phyloP scores from a whole-genome alignment of 2,113 vertebrate genomes.

The Neoarius graeffei region DNA sequence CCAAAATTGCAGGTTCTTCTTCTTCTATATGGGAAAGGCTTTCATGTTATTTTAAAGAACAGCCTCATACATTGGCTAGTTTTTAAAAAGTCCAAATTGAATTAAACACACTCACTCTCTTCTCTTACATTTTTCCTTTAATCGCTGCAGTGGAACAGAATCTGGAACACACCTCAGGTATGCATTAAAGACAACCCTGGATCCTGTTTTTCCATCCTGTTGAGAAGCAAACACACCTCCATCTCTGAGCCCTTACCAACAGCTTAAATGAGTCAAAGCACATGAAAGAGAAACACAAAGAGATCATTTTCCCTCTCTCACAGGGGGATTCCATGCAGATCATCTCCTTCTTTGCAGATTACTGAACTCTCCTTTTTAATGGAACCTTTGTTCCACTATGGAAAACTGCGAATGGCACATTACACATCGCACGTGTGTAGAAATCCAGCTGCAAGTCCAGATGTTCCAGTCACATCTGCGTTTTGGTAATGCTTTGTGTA shows the following conservation, averaged over 20 bases:
- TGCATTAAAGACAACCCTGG: neutral
- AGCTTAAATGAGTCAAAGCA: slow-evolving; percentile 29
- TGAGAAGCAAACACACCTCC: neutral
- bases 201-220: neutral
- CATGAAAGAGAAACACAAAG: slow-evolving; percentile 14
- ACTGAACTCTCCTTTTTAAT: neutral
- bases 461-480: slow-evolving; percentile 26
- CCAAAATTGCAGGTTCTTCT: too few relatives aligned
- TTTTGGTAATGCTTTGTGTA: neutral
- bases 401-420: neutral
- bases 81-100: too few relatives aligned
- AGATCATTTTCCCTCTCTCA: neutral
- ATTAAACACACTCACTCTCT: too few relatives aligned
- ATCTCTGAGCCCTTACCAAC: slow-evolving; percentile 2
- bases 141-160: neutral
- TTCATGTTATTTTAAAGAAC: too few relatives aligned
- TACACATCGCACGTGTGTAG: neutral
- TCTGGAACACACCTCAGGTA: neutral
- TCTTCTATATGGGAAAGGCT: neutral
- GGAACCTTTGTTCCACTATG: neutral
- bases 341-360: neutral
- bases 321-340: slow-evolving; percentile 5
- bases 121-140: neutral
- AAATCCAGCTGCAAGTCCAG: slow-evolving; percentile 23
- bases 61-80: too few relatives aligned